A percentile compares a stretch with the other conserved stretches of the same genome.
These are phyloP conservation scores for cattle (Bos taurus) DNA, from an alignment of 2,113 vertebrate species.

Conservation along the genomic window ARS-UCD2.0 NC_037357.1:66057501-66058000, in stretches of 20 bases:
- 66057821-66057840: neutral
- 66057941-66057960: neutral
- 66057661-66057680: neutral
- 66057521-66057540: neutral
- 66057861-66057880: neutral
- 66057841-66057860: neutral
- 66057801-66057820: neutral
- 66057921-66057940: neutral
- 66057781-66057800: neutral
- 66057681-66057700: neutral
- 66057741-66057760: constrained; percentile 16
- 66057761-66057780: neutral
- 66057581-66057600: neutral
- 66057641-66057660: neutral
- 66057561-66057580: neutral
- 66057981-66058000: neutral
- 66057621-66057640: neutral
- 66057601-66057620: neutral
- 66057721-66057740: neutral
- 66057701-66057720: neutral
- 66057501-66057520: neutral
- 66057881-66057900: neutral
- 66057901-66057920: neutral
- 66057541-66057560: neutral
- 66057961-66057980: neutral